phyloP scores from a whole-genome alignment of 2,113 vertebrate genomes.

The Uria lomvia region DNA sequence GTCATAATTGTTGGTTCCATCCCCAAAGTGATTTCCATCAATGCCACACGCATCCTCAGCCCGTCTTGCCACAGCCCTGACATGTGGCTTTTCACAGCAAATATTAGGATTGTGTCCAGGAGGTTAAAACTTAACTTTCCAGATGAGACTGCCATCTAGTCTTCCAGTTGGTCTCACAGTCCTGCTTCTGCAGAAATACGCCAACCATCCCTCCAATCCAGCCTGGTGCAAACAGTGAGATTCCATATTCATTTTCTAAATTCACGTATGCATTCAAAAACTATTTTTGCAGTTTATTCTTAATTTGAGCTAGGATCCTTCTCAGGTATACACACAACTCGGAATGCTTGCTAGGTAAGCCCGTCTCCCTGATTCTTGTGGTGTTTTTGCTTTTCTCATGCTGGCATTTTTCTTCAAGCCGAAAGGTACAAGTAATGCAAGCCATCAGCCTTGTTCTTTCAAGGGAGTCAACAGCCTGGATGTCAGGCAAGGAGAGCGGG shows the following conservation, averaged over 20 bases:
- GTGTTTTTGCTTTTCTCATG: neutral
- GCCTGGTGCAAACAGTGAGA: neutral
- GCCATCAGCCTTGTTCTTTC: neutral
- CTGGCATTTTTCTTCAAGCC: neutral
- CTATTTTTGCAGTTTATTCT: neutral
- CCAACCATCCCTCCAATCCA: fast-evolving
- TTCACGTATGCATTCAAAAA: neutral
- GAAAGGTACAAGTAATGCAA: neutral
- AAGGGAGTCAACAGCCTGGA: neutral
- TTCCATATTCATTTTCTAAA: neutral
- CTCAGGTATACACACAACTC: neutral
- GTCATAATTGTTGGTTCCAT: neutral
- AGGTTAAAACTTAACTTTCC: neutral
- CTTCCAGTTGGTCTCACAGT: neutral
- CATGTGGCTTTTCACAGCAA: neutral
- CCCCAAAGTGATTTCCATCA: neutral
- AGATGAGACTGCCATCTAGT: neutral
- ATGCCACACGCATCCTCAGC: neutral
- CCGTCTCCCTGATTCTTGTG: neutral
- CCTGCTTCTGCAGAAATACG: neutral
- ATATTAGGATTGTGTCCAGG: neutral
- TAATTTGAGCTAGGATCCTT: neutral
- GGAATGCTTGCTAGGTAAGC: neutral
- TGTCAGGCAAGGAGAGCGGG: neutral
- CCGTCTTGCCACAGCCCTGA: neutral